Percentiles rank a stretch among this genome's conserved stretches.
Evolutionary conservation across 2,797 vertebrate genomes (phyloP).

Genomic region (Chelon auratus): DNA sequence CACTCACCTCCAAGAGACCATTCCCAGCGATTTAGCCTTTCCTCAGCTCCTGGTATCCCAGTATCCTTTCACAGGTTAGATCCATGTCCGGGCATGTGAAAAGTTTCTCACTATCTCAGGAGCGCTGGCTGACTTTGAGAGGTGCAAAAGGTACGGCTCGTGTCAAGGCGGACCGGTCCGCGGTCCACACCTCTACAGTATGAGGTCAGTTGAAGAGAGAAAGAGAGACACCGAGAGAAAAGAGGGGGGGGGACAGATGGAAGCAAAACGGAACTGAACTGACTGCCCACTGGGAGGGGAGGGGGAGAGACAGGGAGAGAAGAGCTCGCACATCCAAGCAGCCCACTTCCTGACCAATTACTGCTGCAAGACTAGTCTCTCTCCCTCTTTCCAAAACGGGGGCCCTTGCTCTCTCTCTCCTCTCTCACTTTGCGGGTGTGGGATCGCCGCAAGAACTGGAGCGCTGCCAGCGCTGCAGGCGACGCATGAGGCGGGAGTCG

Average conservation of each 20-base stretch:
- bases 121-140: conserved; percentile 35
- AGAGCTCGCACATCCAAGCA: conserved; percentile 71
- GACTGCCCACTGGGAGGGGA: conserved; percentile 74
- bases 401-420: conserved; percentile 47
- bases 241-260: conserved; percentile 66
- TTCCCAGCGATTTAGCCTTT: conserved; percentile 53
- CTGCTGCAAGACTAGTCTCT: conserved; percentile 69
- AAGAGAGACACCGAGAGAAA: conserved; percentile 64
- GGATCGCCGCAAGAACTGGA: conserved; percentile 68
- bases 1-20: conserved; percentile 76
- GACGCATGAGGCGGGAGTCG: conserved; percentile 61
- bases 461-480: conserved; percentile 70
- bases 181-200: conserved; percentile 75
- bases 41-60: conserved; percentile 54
- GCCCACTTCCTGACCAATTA: conserved; percentile 82
- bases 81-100: conserved; percentile 76
- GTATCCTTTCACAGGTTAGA: conserved; percentile 77
- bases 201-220: conserved; percentile 75
- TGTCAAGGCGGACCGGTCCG: conserved; percentile 55
- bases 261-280: conserved; percentile 65
- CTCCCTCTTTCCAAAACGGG: conserved; percentile 37
- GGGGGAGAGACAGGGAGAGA: conserved; percentile 50
- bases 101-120: conserved; percentile 27
- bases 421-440: conserved; percentile 43
- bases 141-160: conserved; percentile 23